A percentile compares a stretch with the other conserved stretches of the same genome.
phyloP scores from a whole-genome alignment of 2,797 vertebrate genomes.

The Chiloscyllium punctatum region DNA sequence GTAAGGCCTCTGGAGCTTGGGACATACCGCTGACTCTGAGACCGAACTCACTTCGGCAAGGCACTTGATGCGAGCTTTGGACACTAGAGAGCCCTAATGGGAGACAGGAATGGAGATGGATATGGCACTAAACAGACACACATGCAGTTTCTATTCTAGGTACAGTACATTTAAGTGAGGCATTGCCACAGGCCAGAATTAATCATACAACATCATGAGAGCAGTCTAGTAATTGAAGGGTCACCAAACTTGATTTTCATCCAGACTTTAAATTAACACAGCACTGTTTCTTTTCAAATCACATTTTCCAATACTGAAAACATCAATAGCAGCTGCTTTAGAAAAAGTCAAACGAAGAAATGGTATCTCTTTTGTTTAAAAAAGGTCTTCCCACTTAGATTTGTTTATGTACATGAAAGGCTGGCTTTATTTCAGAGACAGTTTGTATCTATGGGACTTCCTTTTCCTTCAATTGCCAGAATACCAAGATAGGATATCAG shows the following conservation, averaged over 20 bases:
- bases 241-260: neutral
- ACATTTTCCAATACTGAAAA: neutral
- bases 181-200: conserved; percentile 36
- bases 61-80: conserved; percentile 72
- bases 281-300: neutral
- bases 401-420: neutral
- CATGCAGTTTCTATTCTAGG: conserved; percentile 39
- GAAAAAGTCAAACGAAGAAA: neutral
- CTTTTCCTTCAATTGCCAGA: neutral
- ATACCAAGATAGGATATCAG: neutral
- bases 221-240: neutral
- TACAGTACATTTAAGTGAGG: conserved; percentile 32
- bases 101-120: conserved; percentile 70
- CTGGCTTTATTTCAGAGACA: neutral
- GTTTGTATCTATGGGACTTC: neutral
- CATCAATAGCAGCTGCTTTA: neutral
- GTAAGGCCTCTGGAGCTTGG: conserved; percentile 49
- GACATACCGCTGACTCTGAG: conserved; percentile 79
- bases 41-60: conserved; percentile 66
- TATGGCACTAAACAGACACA: conserved; percentile 51
- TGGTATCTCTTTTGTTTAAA: neutral
- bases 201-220: neutral
- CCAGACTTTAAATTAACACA: neutral
- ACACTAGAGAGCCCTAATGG: conserved; percentile 75
- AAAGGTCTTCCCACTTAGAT: neutral